These are phyloP conservation scores for Hippocampus mohnikei DNA, from an alignment of 2,113 vertebrate genomes.

Conservation along the genomic window DNA sequence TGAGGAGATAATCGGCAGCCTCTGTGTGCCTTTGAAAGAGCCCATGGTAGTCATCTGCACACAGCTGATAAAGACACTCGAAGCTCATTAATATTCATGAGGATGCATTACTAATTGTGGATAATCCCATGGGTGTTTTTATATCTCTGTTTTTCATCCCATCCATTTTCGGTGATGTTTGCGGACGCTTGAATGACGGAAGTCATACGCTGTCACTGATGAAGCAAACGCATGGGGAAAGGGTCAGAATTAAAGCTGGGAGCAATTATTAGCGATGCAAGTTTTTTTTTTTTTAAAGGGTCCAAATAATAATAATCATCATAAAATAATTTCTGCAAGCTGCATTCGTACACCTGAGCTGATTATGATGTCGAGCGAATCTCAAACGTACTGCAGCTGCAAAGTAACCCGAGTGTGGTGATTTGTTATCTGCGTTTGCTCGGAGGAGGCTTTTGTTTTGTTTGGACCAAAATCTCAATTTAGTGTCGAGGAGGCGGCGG, in stretches of 20 bases:
- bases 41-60: constrained; percentile 5
- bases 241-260: not conserved
- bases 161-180: not conserved
- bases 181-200: not conserved
- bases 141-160: not conserved
- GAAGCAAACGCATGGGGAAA: not conserved
- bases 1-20: not conserved
- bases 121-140: not conserved
- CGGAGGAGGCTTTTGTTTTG: not conserved
- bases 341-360: no score
- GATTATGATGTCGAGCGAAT: no score
- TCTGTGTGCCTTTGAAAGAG: not conserved
- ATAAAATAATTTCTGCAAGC: no score
- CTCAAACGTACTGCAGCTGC: no score
- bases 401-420: no score
- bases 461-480: not conserved
- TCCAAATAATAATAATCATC: no score
- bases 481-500: not conserved
- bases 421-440: not conserved
- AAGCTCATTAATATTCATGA: constrained; percentile 8
- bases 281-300: no score
- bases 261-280: not conserved
- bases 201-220: not conserved
- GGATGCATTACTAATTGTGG: constrained; percentile 9
- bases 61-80: not conserved